These are phyloP conservation scores for Tetrao urogallus DNA, from an alignment of 2,113 vertebrate genomes.

Conservation along the genomic window DNA sequence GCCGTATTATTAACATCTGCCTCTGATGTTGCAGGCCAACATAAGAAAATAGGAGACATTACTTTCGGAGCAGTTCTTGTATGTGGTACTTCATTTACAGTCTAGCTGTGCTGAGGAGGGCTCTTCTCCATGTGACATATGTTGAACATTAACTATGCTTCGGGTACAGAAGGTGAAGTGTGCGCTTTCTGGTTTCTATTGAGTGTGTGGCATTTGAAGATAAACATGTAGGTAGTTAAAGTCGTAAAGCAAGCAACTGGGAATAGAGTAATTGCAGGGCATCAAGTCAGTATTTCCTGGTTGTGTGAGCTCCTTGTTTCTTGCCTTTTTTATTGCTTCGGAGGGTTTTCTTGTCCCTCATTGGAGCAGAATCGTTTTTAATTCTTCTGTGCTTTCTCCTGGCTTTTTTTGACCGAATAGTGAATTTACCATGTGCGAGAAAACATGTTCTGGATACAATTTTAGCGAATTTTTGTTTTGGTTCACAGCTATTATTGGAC, in stretches of 20 bases:
- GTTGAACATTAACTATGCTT: conserved; percentile 55
- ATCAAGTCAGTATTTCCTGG: not conserved
- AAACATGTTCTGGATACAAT: not conserved
- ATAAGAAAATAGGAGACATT: not conserved
- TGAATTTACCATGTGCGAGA: not conserved
- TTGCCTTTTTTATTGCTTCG: not conserved
- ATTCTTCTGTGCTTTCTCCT: not conserved
- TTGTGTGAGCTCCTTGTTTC: not conserved
- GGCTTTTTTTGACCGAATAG: not conserved
- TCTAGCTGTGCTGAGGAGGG: not conserved
- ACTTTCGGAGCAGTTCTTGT: not conserved
- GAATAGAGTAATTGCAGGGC: not conserved
- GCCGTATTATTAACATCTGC: not conserved
- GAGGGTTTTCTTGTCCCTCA: not conserved
- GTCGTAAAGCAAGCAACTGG: not conserved
- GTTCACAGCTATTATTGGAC: not conserved
- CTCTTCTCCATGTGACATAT: not conserved
- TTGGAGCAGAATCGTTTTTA: not conserved
- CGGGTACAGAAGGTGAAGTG: conserved; percentile 36
- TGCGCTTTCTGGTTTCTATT: conserved; percentile 2
- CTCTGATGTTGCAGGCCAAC: not conserved
- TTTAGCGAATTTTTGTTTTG: not conserved
- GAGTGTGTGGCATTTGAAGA: not conserved
- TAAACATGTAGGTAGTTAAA: not conserved
- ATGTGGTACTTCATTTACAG: conserved; percentile 21